Evolutionary conservation across 1,140 invertebrate genomes (phyloP), one percentile per base, ranked within the genome.

Genomic region (Caenorhabditis brenneri): DNA sequence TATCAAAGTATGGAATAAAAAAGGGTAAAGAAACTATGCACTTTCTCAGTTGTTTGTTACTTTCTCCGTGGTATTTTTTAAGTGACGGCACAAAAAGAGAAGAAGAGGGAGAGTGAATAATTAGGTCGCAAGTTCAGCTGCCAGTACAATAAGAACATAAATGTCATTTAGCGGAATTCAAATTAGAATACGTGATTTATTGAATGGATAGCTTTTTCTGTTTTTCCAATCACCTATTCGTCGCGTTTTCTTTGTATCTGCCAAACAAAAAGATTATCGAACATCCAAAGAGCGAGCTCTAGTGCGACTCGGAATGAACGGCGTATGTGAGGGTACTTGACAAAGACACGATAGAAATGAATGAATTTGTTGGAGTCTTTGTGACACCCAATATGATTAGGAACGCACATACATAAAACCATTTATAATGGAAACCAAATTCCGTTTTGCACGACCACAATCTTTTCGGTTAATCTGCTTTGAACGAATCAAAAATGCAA

Each of bases 271-370:
- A 27, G 53, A 58, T 58, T 0, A 31, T 31, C 29, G 53, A 58
- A 58, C 53, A 29, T 10, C 24, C 22, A 58, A 16, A 19, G 24
- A 65, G 29, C 29, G 31, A 58, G 58, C 58, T 65, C 58, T 65
- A 65, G 36, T 42, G 36, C n/a, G 65, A 12, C 2, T 22, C n/a
- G 31, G n/a, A 2, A 33, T 33, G 58, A 29, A 55, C 53, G 53
- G 53, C 53, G 24, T 74, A 31, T 74, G 65, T 12, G 36, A 42
- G 36, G 36, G 65, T 31, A 74, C 65, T 74, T 74, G 65, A 74
- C 65, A 46, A 74, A 74, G 65, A 33, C 6, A 24, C 65, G 58
- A 65, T 33, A 33, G 31, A 42, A 74, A 22, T 9, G 36, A 27
- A 46, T 74, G 36, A 42, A 74, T 74, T 33, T 42, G 9, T 74